Conservation (phyloP, 2,797 vertebrate genomes). For the Thripadectes ignobilis region DNA sequence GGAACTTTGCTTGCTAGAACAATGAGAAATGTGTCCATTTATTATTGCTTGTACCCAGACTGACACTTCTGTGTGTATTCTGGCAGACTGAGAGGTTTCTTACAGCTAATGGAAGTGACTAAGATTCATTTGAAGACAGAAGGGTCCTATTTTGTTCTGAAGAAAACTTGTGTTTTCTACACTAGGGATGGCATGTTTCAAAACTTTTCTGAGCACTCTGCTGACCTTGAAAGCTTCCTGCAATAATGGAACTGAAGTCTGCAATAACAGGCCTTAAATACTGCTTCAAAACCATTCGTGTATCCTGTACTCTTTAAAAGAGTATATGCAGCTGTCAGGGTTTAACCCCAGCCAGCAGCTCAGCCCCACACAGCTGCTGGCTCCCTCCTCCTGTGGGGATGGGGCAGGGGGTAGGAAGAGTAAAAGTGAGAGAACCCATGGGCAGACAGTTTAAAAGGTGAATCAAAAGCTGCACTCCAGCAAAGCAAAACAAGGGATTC, state of each 20-base stretch:
- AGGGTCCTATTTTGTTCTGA: neutral
- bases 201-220: neutral
- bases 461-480: neutral
- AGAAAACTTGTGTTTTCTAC: neutral
- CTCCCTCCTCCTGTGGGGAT: neutral
- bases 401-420: neutral
- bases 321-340: neutral
- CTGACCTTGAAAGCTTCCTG: neutral
- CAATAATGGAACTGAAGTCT: neutral
- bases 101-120: neutral
- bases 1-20: constrained; percentile 3
- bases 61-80: neutral
- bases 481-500: neutral
- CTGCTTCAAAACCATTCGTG: neutral
- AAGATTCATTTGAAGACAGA: neutral
- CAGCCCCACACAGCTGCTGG: neutral
- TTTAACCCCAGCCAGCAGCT: neutral
- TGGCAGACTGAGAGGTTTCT: constrained; percentile 33
- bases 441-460: neutral
- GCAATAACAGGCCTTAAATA: neutral
- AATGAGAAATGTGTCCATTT: constrained; percentile 1
- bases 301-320: neutral
- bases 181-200: neutral
- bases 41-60: neutral
- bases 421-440: neutral